Evolutionary conservation across 2,888 invertebrate genomes (phyloP), one percentile per base, ranked within the genome.

Genomic region (Tinea semifulvella): DNA sequence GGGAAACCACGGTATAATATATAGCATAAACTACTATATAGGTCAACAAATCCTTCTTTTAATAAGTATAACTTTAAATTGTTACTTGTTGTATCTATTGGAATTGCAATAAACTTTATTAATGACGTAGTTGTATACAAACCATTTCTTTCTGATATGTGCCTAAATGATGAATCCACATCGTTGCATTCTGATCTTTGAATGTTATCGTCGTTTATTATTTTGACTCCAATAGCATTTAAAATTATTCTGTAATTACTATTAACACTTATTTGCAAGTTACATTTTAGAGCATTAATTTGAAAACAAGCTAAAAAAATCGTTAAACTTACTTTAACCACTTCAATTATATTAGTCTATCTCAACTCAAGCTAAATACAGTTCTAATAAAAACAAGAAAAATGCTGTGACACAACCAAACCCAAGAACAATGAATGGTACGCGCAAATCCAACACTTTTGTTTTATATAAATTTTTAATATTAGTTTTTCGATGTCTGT

Each of bases 1-100:
- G 50, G 50, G 13, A 49, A 47, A 7, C 50, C 50, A 10, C 45
- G 46, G 27, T 46, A 49, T 8, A 47, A 28, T 25, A 27, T n/a
- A n/a, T n/a, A n/a, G n/a, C n/a, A n/a, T n/a, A n/a, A n/a, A n/a
- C n/a, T n/a, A 14, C 5, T 3, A 16, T 42, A 47, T 13, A 47
- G 22, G 10, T 43, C 28, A 19, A 39, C 39, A 18, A 47, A 22
- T 20, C 22, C 38, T 43, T 49, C 46, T 22, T 36, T 43, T 38
- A 47, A 38, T 7, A 44, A n/a, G 36, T 50, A 45, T 26, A 50
- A 4, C 28, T 25, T 17, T 10, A 13, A 10, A 28, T 8, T 11
- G 3, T 14, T 16, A 10, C 27, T 31, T 14, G 42, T 20, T n/a
- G 43, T 17, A 3, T 42, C 43, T 19, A 13, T 17, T 16, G 42